Base-by-base conservation (phyloP, 1,140 invertebrate genomes). In the Papilio polyxenes region DNA sequence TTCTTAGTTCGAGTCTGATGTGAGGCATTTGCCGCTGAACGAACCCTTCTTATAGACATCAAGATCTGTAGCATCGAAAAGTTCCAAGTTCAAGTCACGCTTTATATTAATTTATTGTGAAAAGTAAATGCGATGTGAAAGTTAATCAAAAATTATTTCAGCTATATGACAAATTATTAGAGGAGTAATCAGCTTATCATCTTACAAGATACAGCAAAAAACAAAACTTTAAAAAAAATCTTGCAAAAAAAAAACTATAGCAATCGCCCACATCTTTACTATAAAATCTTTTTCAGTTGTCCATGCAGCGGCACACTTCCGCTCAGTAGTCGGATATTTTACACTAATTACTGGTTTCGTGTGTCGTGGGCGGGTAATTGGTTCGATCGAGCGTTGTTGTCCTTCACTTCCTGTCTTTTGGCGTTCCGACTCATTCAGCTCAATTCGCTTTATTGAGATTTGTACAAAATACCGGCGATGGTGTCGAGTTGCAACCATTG, bases 291-390 rank as follows among this genome's bases (percentile, higher is more conserved):
- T 83, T 83, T 40, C 72, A 82, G 76, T 49, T 84, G 65, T 81
- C 59, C 79, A 48, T 40, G 75, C 48, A 82, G 85, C 83, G 81
- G 81, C 81, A 80, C 83, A 84, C 86, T 92, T 93, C 90, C 91
- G 92, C 83, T 87, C 82, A 82, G 86, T 82, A 72, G 83, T 85
- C 86, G 85, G 86, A 90, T 93, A 90, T 89, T 90, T 92, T 92
- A 92, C 92, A 91, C 89, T 92, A 94, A 93, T 94, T 93, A 88
- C 88, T 65, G 92, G 92, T 94, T 92, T 93, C 92, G 85, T 82
- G 89, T 94, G 85, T 88, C 92, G 89, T 89, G 89, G 92, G 92
- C 92, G 92, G 88, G 89, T 90, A 92, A 93, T 93, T 94, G 89
- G 92, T 88, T 89, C 85, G 89, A 92, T 92, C 91, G 90, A 82